phyloP scores from a whole-genome alignment of 2,113 vertebrate species.

The Athene noctua region DNA sequence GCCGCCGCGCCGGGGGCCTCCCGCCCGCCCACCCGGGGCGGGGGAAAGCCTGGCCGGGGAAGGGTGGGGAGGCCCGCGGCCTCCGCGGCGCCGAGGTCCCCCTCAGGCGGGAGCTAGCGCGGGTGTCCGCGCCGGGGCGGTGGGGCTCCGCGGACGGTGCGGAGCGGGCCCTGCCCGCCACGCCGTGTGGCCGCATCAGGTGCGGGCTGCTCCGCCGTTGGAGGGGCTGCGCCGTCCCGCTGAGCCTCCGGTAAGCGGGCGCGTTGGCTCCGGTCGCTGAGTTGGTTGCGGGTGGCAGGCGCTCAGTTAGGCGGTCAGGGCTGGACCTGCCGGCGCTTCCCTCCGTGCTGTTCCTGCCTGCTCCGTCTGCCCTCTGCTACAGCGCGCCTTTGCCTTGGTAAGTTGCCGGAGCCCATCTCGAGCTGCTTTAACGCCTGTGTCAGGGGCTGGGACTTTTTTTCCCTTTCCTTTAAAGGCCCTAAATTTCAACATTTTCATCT shows the following conservation, averaged over 20 bases:
- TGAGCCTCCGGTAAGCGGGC: background rate
- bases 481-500: background rate
- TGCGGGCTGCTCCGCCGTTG: background rate
- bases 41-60: background rate
- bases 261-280: fast-evolving
- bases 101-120: background rate
- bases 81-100: background rate
- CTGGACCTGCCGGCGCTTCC: background rate
- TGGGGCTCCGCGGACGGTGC: background rate
- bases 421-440: background rate
- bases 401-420: background rate
- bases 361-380: background rate
- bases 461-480: background rate
- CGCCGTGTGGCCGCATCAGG: background rate
- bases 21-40: background rate
- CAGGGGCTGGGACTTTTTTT: background rate
- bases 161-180: background rate
- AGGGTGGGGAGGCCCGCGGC: background rate
- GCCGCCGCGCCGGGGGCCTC: background rate
- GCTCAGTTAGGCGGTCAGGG: fast-evolving
- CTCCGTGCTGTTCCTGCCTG: background rate
- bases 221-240: background rate
- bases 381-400: background rate
- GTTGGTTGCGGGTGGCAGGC: background rate
- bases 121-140: background rate